These are phyloP conservation scores for Alectoris magna DNA, from an alignment of 2,797 vertebrate species.

Conservation along the genomic window DNA sequence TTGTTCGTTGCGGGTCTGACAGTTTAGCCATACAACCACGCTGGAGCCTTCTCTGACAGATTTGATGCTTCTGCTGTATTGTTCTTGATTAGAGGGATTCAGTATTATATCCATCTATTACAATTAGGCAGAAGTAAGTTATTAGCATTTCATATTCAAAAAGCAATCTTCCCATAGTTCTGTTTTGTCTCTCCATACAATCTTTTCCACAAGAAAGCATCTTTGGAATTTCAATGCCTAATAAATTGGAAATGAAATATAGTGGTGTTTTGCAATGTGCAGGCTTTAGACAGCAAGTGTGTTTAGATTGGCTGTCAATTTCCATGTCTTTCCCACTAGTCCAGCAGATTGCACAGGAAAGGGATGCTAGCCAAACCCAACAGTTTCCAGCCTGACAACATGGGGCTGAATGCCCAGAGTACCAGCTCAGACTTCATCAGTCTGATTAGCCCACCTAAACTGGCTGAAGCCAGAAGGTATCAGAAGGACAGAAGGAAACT, in stretches of 20 bases:
- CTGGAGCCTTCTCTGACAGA: background rate
- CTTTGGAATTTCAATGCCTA: slow-evolving; percentile 34
- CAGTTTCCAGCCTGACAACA: background rate
- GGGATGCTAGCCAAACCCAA: background rate
- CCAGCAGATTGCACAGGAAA: background rate
- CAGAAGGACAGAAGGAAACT: background rate
- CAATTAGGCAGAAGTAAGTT: background rate
- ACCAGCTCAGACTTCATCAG: background rate
- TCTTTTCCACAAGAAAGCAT: slow-evolving; percentile 1
- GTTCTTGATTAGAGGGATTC: background rate
- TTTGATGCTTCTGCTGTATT: background rate
- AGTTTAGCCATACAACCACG: background rate
- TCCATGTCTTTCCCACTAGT: background rate
- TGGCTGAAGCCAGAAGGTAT: background rate
- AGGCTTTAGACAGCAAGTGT: background rate
- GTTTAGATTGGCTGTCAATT: background rate
- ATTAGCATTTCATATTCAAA: slow-evolving; percentile 31
- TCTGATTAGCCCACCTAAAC: background rate
- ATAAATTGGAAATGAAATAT: background rate
- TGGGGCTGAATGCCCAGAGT: background rate
- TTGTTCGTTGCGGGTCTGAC: background rate
- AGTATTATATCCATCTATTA: background rate
- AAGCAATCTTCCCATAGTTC: background rate
- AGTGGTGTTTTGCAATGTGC: background rate
- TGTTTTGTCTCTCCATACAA: background rate